Conservation (phyloP, 2,888 invertebrate species). For the Phorcus lineatus region DNA sequence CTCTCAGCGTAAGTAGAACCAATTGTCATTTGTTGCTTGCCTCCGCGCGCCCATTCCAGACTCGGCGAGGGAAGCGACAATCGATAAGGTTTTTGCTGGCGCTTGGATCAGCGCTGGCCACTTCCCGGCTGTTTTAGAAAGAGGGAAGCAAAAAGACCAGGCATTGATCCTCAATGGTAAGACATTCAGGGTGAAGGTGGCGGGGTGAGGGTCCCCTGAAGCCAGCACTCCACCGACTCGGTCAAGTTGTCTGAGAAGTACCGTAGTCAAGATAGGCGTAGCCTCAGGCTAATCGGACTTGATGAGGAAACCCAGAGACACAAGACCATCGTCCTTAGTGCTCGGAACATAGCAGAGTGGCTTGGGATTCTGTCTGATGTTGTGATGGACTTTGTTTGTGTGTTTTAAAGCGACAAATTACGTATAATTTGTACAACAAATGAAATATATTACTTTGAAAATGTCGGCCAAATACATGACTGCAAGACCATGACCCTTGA, state of each 20-base stretch:
- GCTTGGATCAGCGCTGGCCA: not conserved
- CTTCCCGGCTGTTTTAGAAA: not conserved
- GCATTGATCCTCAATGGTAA: not conserved
- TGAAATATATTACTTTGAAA: no score
- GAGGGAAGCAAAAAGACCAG: not conserved
- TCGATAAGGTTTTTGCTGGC: not conserved
- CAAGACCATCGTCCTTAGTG: no score
- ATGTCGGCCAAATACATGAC: no score
- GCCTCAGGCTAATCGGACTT: no score
- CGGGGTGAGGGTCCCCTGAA: not conserved
- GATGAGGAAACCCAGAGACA: no score
- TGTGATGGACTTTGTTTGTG: no score
- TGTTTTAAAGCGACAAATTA: no score
- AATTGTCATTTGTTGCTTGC: conserved; percentile 10
- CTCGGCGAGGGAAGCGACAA: not conserved
- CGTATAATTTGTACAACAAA: no score
- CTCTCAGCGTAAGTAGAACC: conserved; percentile 2
- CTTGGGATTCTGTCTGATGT: no score
- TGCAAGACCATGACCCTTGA: no score
- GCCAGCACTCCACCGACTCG: not conserved
- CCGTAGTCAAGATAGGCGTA: no score
- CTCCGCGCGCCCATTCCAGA: not conserved
- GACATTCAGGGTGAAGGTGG: not conserved
- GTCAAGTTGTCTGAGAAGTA: not conserved
- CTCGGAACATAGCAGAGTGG: no score